Evolutionary conservation across 30 jellyfish, hydroid and myxozoan species (phyloP).

Genomic region (Aurelia aurita complex sp. Pacific): DNA sequence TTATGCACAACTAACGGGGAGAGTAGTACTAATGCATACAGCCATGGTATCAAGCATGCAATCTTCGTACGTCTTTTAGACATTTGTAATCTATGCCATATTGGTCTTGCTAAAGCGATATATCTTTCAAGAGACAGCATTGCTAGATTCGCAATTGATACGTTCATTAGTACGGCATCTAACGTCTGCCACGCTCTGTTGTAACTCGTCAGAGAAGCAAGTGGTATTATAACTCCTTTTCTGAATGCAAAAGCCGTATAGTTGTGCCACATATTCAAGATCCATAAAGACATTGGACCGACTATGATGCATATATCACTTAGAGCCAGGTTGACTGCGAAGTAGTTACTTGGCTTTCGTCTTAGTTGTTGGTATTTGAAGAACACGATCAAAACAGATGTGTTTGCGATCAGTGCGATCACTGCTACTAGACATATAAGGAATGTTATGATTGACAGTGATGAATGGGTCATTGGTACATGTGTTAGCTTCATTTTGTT

Average conservation of each 20-base stretch:
- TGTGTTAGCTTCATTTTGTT: background rate
- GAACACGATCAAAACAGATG: constrained; percentile 20
- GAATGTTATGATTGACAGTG: constrained; percentile 10
- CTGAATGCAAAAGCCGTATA: constrained; percentile 18
- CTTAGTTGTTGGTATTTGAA: constrained; percentile 10
- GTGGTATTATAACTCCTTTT: constrained; percentile 1
- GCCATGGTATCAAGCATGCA: constrained; percentile 36
- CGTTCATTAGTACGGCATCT: constrained; percentile 31
- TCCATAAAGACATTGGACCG: constrained; percentile 51
- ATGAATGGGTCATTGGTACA: background rate
- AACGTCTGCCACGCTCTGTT: constrained; percentile 11
- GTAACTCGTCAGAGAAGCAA: background rate
- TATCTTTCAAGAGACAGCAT: constrained; percentile 38
- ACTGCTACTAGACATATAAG: constrained; percentile 8
- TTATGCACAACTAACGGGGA: constrained; percentile 23
- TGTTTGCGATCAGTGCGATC: constrained; percentile 29
- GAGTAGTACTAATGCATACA: constrained; percentile 1
- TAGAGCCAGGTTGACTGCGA: constrained; percentile 44
- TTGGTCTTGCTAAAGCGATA: constrained; percentile 26
- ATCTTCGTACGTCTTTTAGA: constrained; percentile 1
- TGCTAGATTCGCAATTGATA: constrained; percentile 26
- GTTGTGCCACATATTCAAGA: constrained; percentile 29
- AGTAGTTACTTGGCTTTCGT: constrained; percentile 27
- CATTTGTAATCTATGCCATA: constrained; percentile 15
- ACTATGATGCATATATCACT: constrained; percentile 38